Evolutionary conservation across 2,888 invertebrate genomes (phyloP).

Genomic region (Boloria selene): DNA sequence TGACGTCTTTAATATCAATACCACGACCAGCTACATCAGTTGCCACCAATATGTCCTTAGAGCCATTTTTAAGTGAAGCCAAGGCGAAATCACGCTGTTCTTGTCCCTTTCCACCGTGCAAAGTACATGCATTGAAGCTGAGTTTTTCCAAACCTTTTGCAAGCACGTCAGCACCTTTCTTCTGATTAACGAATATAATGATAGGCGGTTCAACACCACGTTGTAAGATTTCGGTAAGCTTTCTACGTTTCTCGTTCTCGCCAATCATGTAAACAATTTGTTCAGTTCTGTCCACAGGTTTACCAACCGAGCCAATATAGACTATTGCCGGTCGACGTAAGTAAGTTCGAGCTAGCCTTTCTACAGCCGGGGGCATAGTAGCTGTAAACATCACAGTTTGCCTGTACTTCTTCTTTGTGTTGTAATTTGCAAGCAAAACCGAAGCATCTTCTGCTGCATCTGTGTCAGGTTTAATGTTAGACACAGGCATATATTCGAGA

Average conservation of each 20-base stretch:
- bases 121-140: conserved; percentile 97
- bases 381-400: conserved; percentile 99
- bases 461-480: conserved; percentile 98
- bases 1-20: conserved; percentile 99
- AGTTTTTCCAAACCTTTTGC: conserved; percentile 98
- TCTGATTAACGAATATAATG: conserved; percentile 99
- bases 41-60: conserved; percentile 98
- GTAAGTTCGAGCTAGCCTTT: conserved; percentile 96
- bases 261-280: conserved; percentile 98
- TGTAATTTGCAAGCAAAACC: conserved; percentile 95
- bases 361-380: conserved; percentile 99
- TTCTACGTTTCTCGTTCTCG: conserved; percentile 97
- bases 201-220: conserved; percentile 97
- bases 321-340: conserved; percentile 97
- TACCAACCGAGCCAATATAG: conserved; percentile 97
- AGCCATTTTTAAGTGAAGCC: conserved; percentile 96
- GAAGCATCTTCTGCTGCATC: conserved; percentile 98
- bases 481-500: conserved; percentile 98
- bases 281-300: conserved; percentile 98
- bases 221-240: conserved; percentile 94
- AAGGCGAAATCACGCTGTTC: conserved; percentile 99
- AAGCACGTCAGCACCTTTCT: conserved; percentile 99
- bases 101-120: conserved; percentile 99
- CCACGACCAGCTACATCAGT: conserved; percentile 99
- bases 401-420: conserved; percentile 97